Conservation (phyloP, 2,888 invertebrate genomes). For the Poecilobothrus nobilitatus region DNA sequence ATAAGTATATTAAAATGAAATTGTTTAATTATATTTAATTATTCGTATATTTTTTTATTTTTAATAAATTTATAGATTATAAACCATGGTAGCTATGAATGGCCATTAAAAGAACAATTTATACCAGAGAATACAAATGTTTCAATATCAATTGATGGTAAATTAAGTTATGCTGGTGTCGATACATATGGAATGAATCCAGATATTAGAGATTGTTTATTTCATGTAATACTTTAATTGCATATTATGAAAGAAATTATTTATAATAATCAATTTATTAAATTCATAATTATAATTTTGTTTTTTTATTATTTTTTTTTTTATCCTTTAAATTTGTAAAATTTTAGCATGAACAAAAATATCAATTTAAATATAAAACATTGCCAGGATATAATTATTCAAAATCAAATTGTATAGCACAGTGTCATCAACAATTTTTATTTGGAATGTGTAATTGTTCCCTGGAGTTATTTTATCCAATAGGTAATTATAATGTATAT, state of each 20-base stretch:
- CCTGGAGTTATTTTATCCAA: conserved; percentile 39
- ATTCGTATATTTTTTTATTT: neutral
- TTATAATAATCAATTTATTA: no score
- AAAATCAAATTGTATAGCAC: conserved; percentile 38
- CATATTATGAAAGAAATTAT: no score
- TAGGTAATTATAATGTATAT: conserved; percentile 31
- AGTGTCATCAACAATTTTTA: conserved; percentile 41
- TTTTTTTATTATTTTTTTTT: no score
- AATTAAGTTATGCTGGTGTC: conserved; percentile 32
- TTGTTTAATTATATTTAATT: neutral
- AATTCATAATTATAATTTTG: no score
- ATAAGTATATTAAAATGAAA: no score
- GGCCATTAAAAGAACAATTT: conserved; percentile 29
- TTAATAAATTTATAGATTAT: neutral
- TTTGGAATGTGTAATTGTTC: conserved; percentile 40
- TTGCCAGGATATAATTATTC: conserved; percentile 37
- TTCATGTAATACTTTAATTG: conserved; percentile 23
- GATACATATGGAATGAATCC: conserved; percentile 29
- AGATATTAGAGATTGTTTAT: conserved; percentile 33
- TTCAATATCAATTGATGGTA: conserved; percentile 34
- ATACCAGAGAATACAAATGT: conserved; percentile 33
- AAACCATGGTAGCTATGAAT: conserved; percentile 34
- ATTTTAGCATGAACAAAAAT: conserved; percentile 29
- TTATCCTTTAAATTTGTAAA: neutral
- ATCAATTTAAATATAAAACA: conserved; percentile 30